Percentiles rank a stretch among this genome's conserved stretches.
These are phyloP conservation scores for Toxostoma redivivum DNA, from an alignment of 2,113 vertebrate species.

Conservation along the genomic window DNA sequence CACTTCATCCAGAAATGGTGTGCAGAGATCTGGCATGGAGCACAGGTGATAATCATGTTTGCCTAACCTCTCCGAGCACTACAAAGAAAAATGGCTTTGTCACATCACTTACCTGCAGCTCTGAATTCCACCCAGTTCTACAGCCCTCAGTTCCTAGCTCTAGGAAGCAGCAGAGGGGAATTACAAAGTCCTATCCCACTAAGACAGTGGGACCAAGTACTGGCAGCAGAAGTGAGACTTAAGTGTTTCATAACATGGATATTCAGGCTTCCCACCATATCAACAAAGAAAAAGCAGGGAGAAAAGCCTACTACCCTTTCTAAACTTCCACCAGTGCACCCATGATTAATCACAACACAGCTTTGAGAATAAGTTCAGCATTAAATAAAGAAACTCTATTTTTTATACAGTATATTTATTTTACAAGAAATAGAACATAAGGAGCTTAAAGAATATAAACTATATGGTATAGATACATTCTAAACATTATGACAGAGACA, in stretches of 20 bases:
- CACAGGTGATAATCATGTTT: background rate
- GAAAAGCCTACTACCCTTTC: background rate
- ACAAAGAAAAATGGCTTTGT: background rate
- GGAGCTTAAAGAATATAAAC: background rate
- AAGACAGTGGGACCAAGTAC: background rate
- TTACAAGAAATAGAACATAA: background rate
- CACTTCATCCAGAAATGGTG: background rate
- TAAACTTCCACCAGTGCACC: background rate
- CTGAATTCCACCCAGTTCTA: background rate
- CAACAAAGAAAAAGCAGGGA: background rate
- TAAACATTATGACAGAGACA: constrained; percentile 33
- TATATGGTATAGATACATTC: background rate
- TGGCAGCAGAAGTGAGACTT: background rate
- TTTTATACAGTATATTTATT: background rate
- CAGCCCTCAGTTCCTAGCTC: background rate
- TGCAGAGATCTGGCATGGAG: background rate
- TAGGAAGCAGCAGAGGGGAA: background rate
- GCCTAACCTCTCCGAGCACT: background rate
- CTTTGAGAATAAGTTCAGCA: background rate
- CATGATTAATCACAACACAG: background rate
- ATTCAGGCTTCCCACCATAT: background rate
- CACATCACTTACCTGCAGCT: background rate
- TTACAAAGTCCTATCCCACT: background rate
- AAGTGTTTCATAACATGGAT: background rate
- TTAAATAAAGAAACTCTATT: background rate